Base-by-base conservation (phyloP, 2,888 invertebrate species). In the Rhingia rostrata region DNA sequence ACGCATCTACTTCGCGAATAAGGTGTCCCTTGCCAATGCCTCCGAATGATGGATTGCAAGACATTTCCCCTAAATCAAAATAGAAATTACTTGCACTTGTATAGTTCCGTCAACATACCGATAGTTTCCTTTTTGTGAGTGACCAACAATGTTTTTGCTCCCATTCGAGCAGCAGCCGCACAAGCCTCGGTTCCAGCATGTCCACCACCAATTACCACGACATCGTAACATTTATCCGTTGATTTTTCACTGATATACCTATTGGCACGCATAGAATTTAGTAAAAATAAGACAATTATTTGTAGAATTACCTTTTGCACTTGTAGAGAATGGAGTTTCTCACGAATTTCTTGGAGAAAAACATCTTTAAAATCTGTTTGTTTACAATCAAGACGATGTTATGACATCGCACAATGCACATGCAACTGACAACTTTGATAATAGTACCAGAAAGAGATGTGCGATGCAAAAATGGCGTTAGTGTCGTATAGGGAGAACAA, bases 11-110 rank as follows among this genome's bases (percentile, higher is more conserved):
- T 92, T 97, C 97, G 87, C 94, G 93, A 94, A 97, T 95, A 63
- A 97, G 92, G 90, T 97, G 96, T 0, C 97, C 97, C 91, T 98
- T 98, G 0, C 97, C 97, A 87, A 98, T 96, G 6, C 97, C 97
- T 33, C 97, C 97, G 92, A 98, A 98, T 0, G 97, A 96, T 22
- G 98, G 97, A 92, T 98, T 98, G 89, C 98, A 97, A 0, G 97
- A 97, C 97, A 98, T 98, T 92, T 96, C 97, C 35, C 96, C 95
- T 95, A 86, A 80, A 91, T 89, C 22, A 61, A 75, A 70, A 67
- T n/a, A 53, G 60, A 22, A 22, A 22, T 22, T 22, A 22, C 22
- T 22, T 22, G 22, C 22, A 22, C 22, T 22, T 22, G 22, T 22
- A 22, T 22, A 22, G 22, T 22, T 22, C 22, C 22, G 22, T 22